Evolutionary conservation across 2,113 vertebrate genomes (phyloP).

Genomic region (Tenrec ecaudatus): DNA sequence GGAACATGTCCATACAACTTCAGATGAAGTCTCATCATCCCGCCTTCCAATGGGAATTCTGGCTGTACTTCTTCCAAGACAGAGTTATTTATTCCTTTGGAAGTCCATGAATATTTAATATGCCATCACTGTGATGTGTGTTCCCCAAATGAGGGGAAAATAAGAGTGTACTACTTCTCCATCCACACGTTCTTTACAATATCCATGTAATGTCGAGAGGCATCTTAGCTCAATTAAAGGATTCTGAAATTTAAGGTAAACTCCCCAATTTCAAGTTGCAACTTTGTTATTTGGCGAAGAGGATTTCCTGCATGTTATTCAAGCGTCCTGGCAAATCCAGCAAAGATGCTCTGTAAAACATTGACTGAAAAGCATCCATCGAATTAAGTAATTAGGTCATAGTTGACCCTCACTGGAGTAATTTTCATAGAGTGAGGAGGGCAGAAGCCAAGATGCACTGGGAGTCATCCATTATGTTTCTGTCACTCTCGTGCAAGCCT

Average conservation of each 20-base stretch:
- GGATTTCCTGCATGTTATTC: constrained; percentile 38
- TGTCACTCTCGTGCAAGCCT: background rate
- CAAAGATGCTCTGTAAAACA: constrained; percentile 12
- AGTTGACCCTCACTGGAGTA: constrained; percentile 27
- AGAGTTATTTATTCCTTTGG: no score
- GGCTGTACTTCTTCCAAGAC: no score
- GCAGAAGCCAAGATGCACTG: constrained; percentile 56
- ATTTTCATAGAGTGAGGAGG: constrained; percentile 56
- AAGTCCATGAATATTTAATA: no score
- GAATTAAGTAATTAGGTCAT: constrained; percentile 65
- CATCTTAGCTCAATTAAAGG: background rate
- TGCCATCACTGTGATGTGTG: background rate
- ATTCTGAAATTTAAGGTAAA: constrained; percentile 26
- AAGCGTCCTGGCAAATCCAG: constrained; percentile 4
- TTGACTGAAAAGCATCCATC: constrained; percentile 37
- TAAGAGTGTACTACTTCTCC: background rate
- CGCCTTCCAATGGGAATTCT: no score
- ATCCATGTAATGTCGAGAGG: background rate
- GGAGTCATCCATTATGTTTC: constrained; percentile 57
- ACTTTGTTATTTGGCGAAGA: background rate
- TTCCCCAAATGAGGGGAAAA: background rate
- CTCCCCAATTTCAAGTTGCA: constrained; percentile 15
- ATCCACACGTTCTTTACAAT: background rate
- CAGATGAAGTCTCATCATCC: no score
- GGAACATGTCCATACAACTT: no score